Evolutionary conservation across 92 coral and sea anemone genomes (phyloP).

Genomic region (Palythoa grandis): DNA sequence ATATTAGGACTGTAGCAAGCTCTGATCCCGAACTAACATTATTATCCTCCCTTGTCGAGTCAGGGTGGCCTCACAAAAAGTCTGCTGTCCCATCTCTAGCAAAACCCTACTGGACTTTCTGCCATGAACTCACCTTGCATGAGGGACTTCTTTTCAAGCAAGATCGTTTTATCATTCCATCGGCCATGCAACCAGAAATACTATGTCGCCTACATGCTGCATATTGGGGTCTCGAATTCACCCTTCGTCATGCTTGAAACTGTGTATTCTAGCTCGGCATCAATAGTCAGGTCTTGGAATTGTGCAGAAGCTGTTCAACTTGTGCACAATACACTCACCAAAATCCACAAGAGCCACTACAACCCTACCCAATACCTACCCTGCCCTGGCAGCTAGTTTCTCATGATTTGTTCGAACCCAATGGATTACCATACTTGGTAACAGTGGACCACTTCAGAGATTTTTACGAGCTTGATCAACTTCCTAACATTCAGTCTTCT

Average conservation of each 20-base stretch:
- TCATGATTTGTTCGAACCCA: slow-evolving; percentile 59
- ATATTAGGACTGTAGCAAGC: slow-evolving; percentile 51
- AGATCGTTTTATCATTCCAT: slow-evolving; percentile 66
- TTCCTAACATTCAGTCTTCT: too few species aligned
- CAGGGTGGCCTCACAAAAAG: slow-evolving; percentile 64
- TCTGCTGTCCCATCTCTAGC: slow-evolving; percentile 45
- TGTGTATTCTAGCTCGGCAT: slow-evolving; percentile 71
- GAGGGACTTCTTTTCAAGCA: slow-evolving; percentile 62
- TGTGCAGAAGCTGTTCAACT: slow-evolving; percentile 58
- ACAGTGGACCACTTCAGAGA: too few species aligned
- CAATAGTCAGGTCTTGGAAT: slow-evolving; percentile 50
- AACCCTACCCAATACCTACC: slow-evolving; percentile 64
- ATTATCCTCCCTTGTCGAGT: slow-evolving; percentile 47
- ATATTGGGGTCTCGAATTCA: slow-evolving; percentile 61
- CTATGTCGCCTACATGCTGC: slow-evolving; percentile 64
- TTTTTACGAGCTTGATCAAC: too few species aligned
- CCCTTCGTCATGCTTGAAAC: slow-evolving; percentile 59
- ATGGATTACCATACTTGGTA: too few species aligned
- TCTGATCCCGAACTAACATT: slow-evolving; percentile 57
- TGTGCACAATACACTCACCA: slow-evolving; percentile 66
- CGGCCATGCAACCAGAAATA: slow-evolving; percentile 40
- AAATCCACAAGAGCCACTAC: slow-evolving; percentile 57
- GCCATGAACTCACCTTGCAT: slow-evolving; percentile 56
- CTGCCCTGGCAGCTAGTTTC: slow-evolving; percentile 71
- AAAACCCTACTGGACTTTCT: slow-evolving; percentile 59